Percentiles rank a stretch among this genome's conserved stretches.
Conservation (phyloP, 2,797 vertebrate species). For the Mastacembelus armatus region DNA sequence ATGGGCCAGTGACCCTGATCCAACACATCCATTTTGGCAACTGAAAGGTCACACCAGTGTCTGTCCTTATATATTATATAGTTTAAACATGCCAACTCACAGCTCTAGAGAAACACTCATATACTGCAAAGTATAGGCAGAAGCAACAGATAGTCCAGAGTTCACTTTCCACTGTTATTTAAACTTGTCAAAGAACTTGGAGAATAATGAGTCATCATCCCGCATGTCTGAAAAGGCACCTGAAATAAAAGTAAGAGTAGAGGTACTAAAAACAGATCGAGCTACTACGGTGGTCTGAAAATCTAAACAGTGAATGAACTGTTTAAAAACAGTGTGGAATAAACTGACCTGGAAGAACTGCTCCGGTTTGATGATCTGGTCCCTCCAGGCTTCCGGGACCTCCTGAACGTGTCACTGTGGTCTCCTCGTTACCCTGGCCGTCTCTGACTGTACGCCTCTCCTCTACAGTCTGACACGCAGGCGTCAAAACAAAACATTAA, state of each 20-base stretch:
- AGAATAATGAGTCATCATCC: slow-evolving; percentile 81
- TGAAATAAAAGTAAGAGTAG: slow-evolving; percentile 56
- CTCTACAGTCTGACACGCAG: slow-evolving; percentile 84
- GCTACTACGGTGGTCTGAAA: not conserved
- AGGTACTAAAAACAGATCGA: not conserved
- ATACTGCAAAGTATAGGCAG: slow-evolving; percentile 2
- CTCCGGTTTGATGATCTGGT: slow-evolving; percentile 42
- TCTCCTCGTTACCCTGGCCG: slow-evolving; percentile 86
- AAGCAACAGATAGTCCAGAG: slow-evolving; percentile 4
- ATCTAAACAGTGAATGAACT: no score
- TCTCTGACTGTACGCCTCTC: slow-evolving; percentile 90
- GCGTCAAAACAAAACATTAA: not conserved
- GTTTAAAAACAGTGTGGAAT: not conserved
- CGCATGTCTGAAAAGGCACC: slow-evolving; percentile 75
- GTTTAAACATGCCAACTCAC: slow-evolving; percentile 14
- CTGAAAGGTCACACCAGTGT: not conserved
- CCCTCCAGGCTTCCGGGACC: slow-evolving; percentile 56
- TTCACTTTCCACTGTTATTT: slow-evolving; percentile 51
- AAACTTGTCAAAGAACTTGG: slow-evolving; percentile 86
- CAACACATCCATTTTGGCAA: slow-evolving; percentile 46
- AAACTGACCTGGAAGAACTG: slow-evolving; percentile 60
- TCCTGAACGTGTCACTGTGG: slow-evolving; percentile 84
- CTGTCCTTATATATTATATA: not conserved
- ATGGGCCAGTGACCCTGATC: not conserved
- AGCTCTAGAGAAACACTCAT: slow-evolving; percentile 15